phyloP scores from a whole-genome alignment of 2,113 vertebrate genomes.

The Perognathus longimembris region DNA sequence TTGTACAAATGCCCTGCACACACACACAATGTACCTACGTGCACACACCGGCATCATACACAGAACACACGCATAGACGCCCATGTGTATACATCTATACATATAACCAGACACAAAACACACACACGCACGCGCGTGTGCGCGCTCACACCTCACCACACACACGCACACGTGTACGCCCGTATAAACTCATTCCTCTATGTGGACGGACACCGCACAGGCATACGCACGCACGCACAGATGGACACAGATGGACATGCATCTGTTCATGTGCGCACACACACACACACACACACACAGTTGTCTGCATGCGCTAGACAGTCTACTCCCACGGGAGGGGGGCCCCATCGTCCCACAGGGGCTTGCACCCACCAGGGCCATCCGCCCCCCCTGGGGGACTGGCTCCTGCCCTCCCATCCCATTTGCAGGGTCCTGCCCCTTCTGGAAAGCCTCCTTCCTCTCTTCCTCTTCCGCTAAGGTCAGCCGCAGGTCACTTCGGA shows the following conservation, averaged over 20 bases:
- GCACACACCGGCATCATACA: background rate
- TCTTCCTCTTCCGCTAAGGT: background rate
- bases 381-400: too few relatives aligned
- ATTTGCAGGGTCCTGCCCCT: too few relatives aligned
- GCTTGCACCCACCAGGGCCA: background rate
- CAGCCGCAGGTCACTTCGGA: background rate
- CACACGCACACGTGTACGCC: too few relatives aligned
- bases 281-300: background rate
- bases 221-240: background rate
- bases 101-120: background rate
- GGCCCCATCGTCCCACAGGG: too few relatives aligned
- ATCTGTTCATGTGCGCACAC: background rate
- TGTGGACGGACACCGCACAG: too few relatives aligned
- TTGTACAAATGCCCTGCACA: background rate
- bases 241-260: background rate
- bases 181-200: too few relatives aligned
- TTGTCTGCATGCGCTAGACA: too few relatives aligned
- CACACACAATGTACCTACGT: background rate
- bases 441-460: too few relatives aligned
- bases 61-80: background rate
- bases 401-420: background rate
- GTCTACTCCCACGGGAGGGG: too few relatives aligned
- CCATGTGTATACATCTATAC: background rate
- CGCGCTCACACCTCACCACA: too few relatives aligned
- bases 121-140: too few relatives aligned